These are phyloP conservation scores for Coregonus suidteri DNA, from an alignment of 2,797 vertebrate species.

Conservation along the genomic window DNA sequence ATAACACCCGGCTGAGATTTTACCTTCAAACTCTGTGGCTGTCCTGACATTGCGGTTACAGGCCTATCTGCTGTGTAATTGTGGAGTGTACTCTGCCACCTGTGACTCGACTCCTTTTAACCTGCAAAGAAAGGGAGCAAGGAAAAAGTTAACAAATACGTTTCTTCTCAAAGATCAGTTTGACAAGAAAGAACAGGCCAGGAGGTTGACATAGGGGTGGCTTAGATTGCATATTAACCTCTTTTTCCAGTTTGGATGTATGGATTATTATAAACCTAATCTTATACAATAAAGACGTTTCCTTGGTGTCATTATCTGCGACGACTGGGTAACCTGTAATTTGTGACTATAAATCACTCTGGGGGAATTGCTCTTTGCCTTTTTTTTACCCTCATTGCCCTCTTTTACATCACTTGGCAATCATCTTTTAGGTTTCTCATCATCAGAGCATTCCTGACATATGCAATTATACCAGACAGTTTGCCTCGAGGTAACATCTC, in stretches of 20 bases:
- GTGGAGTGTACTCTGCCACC: neutral
- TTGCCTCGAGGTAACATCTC: too few species aligned
- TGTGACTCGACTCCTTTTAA: constrained; percentile 37
- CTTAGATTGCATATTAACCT: neutral
- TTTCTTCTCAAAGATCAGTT: too few species aligned
- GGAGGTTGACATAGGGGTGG: neutral
- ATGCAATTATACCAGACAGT: too few species aligned
- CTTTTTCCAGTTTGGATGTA: neutral
- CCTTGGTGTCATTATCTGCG: neutral
- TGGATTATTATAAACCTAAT: neutral
- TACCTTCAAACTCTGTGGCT: neutral
- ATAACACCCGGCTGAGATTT: constrained; percentile 34
- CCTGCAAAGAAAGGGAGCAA: constrained; percentile 49
- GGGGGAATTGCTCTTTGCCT: too few species aligned
- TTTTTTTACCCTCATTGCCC: too few species aligned
- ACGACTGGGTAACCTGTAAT: neutral
- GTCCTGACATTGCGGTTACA: neutral
- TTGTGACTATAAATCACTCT: too few species aligned
- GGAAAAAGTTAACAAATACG: too few species aligned
- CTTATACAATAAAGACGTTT: neutral
- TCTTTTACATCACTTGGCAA: too few species aligned
- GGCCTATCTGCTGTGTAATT: constrained; percentile 1
- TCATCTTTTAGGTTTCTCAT: too few species aligned
- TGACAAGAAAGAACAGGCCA: too few species aligned
- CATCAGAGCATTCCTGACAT: too few species aligned